Evolutionary conservation across 2,797 vertebrate species (phyloP), one percentile per base, ranked within the genome.

Genomic region (Hoplostethus mediterraneus): DNA sequence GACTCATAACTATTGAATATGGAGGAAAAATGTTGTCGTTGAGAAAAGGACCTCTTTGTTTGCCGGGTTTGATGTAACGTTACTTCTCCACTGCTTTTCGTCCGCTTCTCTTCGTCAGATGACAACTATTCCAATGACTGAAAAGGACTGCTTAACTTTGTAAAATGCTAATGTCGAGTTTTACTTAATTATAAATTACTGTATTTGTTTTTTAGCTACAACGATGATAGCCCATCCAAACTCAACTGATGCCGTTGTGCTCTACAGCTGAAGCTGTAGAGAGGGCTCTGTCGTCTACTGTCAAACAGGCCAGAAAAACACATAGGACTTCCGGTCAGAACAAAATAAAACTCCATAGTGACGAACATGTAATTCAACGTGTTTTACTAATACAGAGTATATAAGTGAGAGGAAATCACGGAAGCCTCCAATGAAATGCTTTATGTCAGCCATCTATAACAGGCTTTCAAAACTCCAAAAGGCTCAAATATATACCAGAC

Each of bases 1-100:
- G 97, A 98, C 97, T 98, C 97, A 98, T 98, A 97, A 97, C 97
- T 96, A 96, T 95, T 92, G 95, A 95, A 94, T 94, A 96, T 88
- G 90, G 93, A 95, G 93, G 92, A 89, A 89, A 91, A 90, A 92
- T 92, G 85, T 84, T 92, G 89, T 85, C 92, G 92, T 71, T 89
- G 80, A 89, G 88, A 93, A 92, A 86, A 87, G 87, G 82, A 83
- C 80, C 92, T 92, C 93, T 94, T 94, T 94, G 93, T 94, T 92
- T 85, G 92, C 91, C 91, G 90, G 92, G 90, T 91, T 90, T 89
- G 89, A 76, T 84, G 82, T 89, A 47, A 51, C 82, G 67, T 77
- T 84, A 66, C 80, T 80, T 67, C 76, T 71, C 55, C 77, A 73
- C 64, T 55, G 74, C 77, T 36, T 64, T 64, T 65, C 67, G 4